Evolutionary conservation across 2,888 invertebrate species (phyloP).

Genomic region (Invenusta paracnida): DNA sequence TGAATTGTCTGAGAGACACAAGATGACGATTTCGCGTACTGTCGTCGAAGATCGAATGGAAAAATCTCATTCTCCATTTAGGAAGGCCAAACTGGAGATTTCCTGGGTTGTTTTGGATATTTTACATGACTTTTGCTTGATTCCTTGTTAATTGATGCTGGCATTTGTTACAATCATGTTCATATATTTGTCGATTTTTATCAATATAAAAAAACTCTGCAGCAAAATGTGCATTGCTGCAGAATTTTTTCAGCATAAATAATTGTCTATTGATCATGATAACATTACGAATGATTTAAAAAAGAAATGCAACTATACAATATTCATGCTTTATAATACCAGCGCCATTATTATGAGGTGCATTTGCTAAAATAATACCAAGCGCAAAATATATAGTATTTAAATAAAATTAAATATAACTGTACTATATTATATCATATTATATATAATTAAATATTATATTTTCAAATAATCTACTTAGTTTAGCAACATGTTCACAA

Average conservation of each 20-base stretch:
- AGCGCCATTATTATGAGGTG: too few species aligned
- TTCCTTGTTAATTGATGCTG: neutral
- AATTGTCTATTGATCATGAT: neutral
- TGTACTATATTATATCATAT: too few species aligned
- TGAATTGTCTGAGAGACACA: conserved; percentile 2
- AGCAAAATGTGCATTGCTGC: neutral
- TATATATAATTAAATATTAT: too few species aligned
- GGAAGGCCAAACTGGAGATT: neutral
- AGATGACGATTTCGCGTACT: conserved; percentile 29
- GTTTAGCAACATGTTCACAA: too few species aligned
- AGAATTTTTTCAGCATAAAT: neutral
- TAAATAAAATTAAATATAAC: too few species aligned
- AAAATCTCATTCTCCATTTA: conserved; percentile 18
- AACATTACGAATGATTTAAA: neutral
- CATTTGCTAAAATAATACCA: too few species aligned
- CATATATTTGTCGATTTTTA: neutral
- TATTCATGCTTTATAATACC: too few species aligned
- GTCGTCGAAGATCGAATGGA: conserved; percentile 7
- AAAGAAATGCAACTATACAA: neutral
- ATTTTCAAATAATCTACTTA: too few species aligned
- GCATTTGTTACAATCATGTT: neutral
- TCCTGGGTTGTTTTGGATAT: neutral
- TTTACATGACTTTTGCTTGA: neutral
- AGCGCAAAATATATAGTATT: too few species aligned
- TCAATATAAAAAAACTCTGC: neutral